Percentiles rank a stretch among this genome's conserved stretches.
phyloP scores from a whole-genome alignment of 2,797 vertebrate genomes.

The Eulemur albifrons region DNA sequence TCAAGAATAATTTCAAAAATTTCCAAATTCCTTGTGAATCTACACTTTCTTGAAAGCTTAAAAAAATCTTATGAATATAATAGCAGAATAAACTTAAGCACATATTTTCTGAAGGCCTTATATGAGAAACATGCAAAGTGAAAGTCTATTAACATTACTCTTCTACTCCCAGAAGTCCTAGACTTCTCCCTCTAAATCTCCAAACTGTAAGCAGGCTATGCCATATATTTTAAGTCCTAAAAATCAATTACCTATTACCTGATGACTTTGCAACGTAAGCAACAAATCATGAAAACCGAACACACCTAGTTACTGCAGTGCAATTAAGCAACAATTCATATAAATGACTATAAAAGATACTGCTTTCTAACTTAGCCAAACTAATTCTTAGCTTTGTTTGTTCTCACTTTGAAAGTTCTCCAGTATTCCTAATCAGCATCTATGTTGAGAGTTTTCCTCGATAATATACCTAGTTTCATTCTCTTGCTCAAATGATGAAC shows the following conservation, averaged over 20 bases:
- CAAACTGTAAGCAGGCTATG: not conserved
- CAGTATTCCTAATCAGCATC: not conserved
- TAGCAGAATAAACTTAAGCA: slow-evolving; percentile 17
- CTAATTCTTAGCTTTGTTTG: not conserved
- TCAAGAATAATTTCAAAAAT: slow-evolving; percentile 63
- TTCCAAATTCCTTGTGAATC: slow-evolving; percentile 73
- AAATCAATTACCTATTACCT: slow-evolving; percentile 20
- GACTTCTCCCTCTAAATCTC: slow-evolving; percentile 7
- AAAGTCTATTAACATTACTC: not conserved
- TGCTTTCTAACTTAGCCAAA: not conserved
- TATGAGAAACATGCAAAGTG: slow-evolving; percentile 17
- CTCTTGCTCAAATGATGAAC: slow-evolving; percentile 21
- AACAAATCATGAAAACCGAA: not conserved
- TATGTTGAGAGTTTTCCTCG: not conserved
- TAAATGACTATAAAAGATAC: not conserved
- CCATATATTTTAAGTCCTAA: slow-evolving; percentile 18
- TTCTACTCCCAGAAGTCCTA: not conserved
- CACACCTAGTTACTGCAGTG: not conserved
- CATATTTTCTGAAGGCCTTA: slow-evolving; percentile 21
- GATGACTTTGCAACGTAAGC: not conserved
- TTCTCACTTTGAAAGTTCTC: not conserved
- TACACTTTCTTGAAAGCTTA: slow-evolving; percentile 60
- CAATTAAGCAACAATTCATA: slow-evolving; percentile 3
- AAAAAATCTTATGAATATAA: slow-evolving; percentile 19
- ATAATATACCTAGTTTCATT: not conserved